These are phyloP conservation scores for Acrobeloides nanus DNA, from an alignment of 2,888 invertebrate species.

Conservation along the genomic window DNA sequence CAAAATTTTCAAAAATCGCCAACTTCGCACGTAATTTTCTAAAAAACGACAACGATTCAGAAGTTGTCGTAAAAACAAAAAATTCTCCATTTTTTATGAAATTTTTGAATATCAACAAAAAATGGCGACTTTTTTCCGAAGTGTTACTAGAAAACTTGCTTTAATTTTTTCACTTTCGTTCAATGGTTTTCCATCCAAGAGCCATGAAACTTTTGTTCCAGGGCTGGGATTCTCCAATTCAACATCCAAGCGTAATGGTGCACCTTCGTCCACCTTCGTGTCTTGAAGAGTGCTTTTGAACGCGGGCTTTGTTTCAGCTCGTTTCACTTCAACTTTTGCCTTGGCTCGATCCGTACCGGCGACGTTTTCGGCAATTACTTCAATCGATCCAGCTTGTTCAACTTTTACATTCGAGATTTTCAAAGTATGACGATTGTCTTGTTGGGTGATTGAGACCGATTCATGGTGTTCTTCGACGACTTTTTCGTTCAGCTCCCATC, in stretches of 20 bases:
- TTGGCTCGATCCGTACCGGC: constrained; percentile 31
- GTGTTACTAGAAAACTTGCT: constrained; percentile 8
- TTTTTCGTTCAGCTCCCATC: constrained; percentile 47
- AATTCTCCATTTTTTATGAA: too few relatives aligned
- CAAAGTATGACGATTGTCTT: constrained; percentile 27
- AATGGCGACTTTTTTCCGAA: too few relatives aligned
- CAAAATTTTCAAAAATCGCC: too few relatives aligned
- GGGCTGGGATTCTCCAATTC: constrained; percentile 28
- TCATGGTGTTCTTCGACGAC: constrained; percentile 4
- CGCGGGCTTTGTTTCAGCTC: constrained; percentile 62
- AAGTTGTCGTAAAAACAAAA: too few relatives aligned
- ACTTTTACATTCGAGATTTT: constrained; percentile 27
- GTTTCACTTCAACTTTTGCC: constrained; percentile 48
- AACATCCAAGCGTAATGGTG: constrained; percentile 53
- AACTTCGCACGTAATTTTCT: too few relatives aligned
- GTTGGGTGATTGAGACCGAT: constrained; percentile 16
- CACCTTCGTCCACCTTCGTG: constrained; percentile 73
- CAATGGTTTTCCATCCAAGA: constrained; percentile 35
- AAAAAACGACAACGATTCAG: too few relatives aligned
- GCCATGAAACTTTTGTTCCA: constrained; percentile 37
- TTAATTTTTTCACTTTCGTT: constrained; percentile 22
- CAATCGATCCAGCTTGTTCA: constrained; percentile 31
- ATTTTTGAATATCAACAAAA: too few relatives aligned
- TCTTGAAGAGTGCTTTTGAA: constrained; percentile 76
- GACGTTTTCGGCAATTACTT: constrained; percentile 37